Percentiles rank a stretch among this genome's conserved stretches.
Evolutionary conservation across 2,113 vertebrate species (phyloP).

Genomic region (Trematomus loennbergii): DNA sequence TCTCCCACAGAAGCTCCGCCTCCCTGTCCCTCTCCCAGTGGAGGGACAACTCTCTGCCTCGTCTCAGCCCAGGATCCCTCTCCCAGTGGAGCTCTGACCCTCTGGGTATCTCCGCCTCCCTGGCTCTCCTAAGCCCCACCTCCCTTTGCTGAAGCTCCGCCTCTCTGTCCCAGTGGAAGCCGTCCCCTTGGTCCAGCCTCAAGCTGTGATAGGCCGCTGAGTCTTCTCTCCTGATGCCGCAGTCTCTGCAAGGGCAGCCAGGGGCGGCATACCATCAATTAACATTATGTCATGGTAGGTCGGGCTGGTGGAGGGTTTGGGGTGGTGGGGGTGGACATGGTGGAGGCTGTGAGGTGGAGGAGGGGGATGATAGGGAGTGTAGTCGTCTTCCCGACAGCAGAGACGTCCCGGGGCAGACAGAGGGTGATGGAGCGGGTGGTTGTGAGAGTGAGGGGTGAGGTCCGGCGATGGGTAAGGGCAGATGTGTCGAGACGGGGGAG

Average conservation of each 20-base stretch:
- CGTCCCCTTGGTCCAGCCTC: constrained; percentile 81
- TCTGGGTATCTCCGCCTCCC: constrained; percentile 71
- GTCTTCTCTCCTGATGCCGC: constrained; percentile 83
- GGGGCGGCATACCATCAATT: constrained; percentile 82
- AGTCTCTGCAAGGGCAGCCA: constrained; percentile 86
- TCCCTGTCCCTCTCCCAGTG: constrained; percentile 85
- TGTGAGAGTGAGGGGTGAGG: constrained; percentile 74
- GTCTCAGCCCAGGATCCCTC: constrained; percentile 72
- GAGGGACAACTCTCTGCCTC: constrained; percentile 81
- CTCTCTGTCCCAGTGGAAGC: constrained; percentile 82
- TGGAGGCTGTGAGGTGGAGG: constrained; percentile 69
- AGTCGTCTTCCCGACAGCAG: constrained; percentile 80
- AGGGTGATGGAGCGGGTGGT: constrained; percentile 71
- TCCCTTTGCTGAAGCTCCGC: constrained; percentile 83
- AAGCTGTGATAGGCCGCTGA: constrained; percentile 81
- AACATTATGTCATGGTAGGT: constrained; percentile 87
- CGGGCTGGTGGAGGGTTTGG: constrained; percentile 73
- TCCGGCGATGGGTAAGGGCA: constrained; percentile 83
- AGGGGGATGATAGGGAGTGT: constrained; percentile 70
- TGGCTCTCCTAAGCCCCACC: constrained; percentile 68
- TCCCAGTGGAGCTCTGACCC: constrained; percentile 80
- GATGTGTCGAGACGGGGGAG: constrained; percentile 76
- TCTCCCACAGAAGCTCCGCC: constrained; percentile 84
- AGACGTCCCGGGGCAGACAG: constrained; percentile 68
- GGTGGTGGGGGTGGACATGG: constrained; percentile 72